Conservation (phyloP, 2,888 invertebrate genomes). For the Stenotaenia linearis region DNA sequence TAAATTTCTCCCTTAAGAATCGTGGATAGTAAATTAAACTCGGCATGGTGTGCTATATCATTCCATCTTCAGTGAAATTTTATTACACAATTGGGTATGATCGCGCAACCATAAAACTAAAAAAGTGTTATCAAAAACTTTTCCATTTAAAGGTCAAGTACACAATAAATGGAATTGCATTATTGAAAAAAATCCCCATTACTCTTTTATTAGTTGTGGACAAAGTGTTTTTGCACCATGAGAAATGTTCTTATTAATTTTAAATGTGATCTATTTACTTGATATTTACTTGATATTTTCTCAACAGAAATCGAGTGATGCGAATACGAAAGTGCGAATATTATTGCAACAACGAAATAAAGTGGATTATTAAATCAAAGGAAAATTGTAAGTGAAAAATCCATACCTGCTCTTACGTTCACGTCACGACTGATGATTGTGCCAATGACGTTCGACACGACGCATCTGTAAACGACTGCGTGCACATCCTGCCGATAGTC, state of each 20-base stretch:
- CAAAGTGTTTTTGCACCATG: too few species aligned
- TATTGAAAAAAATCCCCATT: too few species aligned
- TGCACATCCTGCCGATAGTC: slow-evolving; percentile 33
- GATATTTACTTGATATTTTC: too few species aligned
- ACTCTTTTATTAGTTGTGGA: too few species aligned
- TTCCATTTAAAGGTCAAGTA: neutral
- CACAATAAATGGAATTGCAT: neutral
- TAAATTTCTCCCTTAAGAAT: neutral
- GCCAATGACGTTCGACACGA: slow-evolving; percentile 26
- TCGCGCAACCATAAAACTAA: neutral
- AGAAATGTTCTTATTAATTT: too few species aligned
- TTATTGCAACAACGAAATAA: neutral
- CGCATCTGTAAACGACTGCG: slow-evolving; percentile 32
- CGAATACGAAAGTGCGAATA: too few species aligned
- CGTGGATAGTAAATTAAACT: neutral
- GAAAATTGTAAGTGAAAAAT: neutral
- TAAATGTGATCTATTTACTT: too few species aligned
- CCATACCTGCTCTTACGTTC: slow-evolving; percentile 31
- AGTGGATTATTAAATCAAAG: neutral
- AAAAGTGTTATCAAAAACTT: neutral
- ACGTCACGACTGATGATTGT: slow-evolving; percentile 33
- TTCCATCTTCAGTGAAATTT: neutral
- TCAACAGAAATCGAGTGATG: too few species aligned
- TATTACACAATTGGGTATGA: neutral
- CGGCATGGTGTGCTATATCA: neutral